A percentile compares a stretch with the other conserved stretches of the same genome.
Evolutionary conservation across 2,113 vertebrate genomes (phyloP).

Genomic region (Nibea coibor): DNA sequence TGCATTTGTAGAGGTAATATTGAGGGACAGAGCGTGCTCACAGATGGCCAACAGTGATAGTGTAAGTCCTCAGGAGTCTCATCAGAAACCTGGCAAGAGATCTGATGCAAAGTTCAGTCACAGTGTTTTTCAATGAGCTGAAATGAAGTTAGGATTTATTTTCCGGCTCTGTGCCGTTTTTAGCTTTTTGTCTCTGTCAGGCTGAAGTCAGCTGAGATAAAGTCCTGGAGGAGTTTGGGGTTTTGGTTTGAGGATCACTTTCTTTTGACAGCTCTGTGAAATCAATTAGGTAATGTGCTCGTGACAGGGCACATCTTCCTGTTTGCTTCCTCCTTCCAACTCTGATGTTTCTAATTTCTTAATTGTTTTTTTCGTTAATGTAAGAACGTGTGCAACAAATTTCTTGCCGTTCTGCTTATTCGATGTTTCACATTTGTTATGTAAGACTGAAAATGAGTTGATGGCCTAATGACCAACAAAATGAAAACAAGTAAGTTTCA

Average conservation of each 20-base stretch:
- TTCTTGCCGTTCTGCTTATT: neutral
- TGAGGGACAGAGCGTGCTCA: neutral
- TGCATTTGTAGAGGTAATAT: neutral
- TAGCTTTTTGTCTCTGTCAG: neutral
- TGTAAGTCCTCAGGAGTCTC: constrained; percentile 8
- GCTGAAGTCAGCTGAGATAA: constrained; percentile 31
- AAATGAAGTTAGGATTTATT: constrained; percentile 31
- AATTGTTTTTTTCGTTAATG: neutral
- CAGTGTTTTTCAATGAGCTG: constrained; percentile 1
- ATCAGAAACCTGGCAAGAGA: constrained; percentile 32
- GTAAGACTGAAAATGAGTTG: neutral
- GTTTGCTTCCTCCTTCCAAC: neutral
- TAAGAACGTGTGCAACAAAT: neutral
- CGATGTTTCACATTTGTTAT: neutral
- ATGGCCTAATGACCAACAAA: neutral
- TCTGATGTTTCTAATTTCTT: neutral
- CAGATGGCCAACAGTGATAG: constrained; percentile 32
- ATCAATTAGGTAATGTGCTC: neutral
- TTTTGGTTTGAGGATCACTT: neutral
- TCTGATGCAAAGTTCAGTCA: constrained; percentile 21
- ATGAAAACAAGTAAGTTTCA: neutral
- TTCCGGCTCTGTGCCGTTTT: constrained; percentile 13
- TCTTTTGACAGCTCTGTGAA: neutral
- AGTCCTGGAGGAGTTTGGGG: neutral
- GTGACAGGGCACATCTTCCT: neutral